Evolutionary conservation across 2,888 invertebrate species (phyloP), one percentile per base, ranked within the genome.

Genomic region (Amphimallon solstitiale): DNA sequence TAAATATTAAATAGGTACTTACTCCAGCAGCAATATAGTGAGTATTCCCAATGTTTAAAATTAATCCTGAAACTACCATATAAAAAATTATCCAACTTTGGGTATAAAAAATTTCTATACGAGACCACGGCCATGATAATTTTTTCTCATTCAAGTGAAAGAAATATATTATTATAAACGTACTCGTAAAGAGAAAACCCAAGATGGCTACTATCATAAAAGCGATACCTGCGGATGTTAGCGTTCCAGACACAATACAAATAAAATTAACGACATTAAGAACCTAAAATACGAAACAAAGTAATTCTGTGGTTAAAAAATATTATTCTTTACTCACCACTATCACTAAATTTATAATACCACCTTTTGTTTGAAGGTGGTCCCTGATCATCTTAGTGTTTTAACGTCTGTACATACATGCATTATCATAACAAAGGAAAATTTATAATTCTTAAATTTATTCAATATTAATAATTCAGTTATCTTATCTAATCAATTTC

Each of bases 11-110:
- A 17, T 7, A 10, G 10, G 6, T 64, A 64, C 64, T 56, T 56
- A 64, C 64, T 10, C 64, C 64, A 12, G 64, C 64, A 10, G 64
- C 56, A 21, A 56, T 64, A 38, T 64, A 56, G 9, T 19, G 7
- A 17, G n/a, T 21, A 19, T 34, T 37, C 14, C 56, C 56, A 14
- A 17, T 45, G 10, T 14, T 14, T 38, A 64, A 46, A 6, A 56
- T 17, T n/a, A 64, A 23, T 12, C 19, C 64, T 19, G 64, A 21
- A 21, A 64, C 23, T 2, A 64, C 43, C 34, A 64, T 37, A 15
- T 54, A 64, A 29, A 54, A 56, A 9, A 64, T 15, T 9, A 46
- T 46, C 64, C 64, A 64, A 12, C 56, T 46, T 21, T 46, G 14
- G 9, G 35, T 46, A 10, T 64, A 64, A 37, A 56, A n/a, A 21